Percentiles rank a stretch among this genome's conserved stretches.
Conservation (phyloP, 2,797 vertebrate genomes). For the Hafferia zeledoni region DNA sequence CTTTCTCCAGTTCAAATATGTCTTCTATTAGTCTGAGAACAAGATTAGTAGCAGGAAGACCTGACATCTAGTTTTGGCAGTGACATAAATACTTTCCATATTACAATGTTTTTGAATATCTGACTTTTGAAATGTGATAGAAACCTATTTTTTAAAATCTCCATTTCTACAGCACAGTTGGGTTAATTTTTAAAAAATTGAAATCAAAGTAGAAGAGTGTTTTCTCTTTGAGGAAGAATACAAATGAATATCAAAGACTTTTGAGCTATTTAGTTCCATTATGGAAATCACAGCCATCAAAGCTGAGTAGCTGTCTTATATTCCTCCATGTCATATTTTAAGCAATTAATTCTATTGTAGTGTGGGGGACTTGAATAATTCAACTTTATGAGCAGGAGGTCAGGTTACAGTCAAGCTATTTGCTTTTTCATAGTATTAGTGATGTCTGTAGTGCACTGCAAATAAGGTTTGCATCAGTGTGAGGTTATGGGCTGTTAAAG, state of each 20-base stretch:
- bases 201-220: neutral
- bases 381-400: neutral
- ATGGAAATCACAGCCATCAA: neutral
- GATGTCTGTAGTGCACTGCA: neutral
- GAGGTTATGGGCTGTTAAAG: neutral
- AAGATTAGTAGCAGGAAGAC: neutral
- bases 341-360: neutral
- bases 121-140: neutral
- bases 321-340: neutral
- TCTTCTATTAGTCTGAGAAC: neutral
- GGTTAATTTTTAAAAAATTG: neutral
- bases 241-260: neutral
- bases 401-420: neutral
- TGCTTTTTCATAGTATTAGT: neutral
- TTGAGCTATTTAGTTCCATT: neutral
- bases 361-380: neutral
- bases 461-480: neutral
- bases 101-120: neutral
- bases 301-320: neutral
- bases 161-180: neutral
- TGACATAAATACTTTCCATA: neutral
- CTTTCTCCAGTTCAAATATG: neutral
- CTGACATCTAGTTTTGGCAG: neutral
- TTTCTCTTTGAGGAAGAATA: neutral
- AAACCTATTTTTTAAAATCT: neutral